phyloP scores from a whole-genome alignment of 2,113 vertebrate genomes.

The Echinops telfairi region DNA sequence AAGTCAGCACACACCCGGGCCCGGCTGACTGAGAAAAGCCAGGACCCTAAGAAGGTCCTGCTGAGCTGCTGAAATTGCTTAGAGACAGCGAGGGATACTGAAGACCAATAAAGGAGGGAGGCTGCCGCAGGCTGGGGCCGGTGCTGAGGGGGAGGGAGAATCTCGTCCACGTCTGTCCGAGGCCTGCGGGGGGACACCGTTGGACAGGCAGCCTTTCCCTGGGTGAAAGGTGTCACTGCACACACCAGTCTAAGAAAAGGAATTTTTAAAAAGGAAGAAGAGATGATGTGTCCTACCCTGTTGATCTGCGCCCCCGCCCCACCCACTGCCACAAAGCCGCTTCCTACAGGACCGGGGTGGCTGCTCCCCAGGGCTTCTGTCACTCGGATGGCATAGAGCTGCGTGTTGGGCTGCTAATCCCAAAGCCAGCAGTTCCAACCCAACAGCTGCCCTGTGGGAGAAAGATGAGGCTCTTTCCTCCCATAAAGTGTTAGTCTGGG shows the following conservation, averaged over 20 bases:
- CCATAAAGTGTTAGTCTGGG: no score
- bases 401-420: no score
- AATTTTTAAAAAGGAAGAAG: neutral
- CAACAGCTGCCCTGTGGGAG: no score
- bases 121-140: neutral
- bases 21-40: neutral
- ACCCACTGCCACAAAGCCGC: no score
- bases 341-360: no score
- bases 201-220: no score
- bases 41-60: neutral
- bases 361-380: no score
- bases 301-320: neutral
- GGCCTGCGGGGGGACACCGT: no score
- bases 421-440: no score
- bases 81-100: neutral
- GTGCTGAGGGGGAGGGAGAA: neutral
- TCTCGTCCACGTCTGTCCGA: neutral
- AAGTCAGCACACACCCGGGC: neutral
- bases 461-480: no score
- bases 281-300: neutral
- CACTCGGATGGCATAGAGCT: no score
- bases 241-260: neutral
- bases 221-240: neutral
- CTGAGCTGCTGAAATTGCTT: neutral
- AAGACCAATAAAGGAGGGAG: neutral